These are phyloP conservation scores for Heteromyza rotundicornis DNA, from an alignment of 2,888 invertebrate genomes.

Conservation along the genomic window DNA sequence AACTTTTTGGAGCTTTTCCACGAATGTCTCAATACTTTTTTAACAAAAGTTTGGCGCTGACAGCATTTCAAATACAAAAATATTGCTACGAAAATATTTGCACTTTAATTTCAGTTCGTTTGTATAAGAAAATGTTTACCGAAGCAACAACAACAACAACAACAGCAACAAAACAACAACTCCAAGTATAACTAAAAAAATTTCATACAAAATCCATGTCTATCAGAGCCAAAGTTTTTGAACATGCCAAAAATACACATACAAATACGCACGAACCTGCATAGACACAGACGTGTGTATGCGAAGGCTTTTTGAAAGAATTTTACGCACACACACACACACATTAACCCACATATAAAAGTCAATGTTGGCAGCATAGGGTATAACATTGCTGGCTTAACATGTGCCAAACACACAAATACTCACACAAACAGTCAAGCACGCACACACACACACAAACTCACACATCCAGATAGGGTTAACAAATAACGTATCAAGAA, in stretches of 20 bases:
- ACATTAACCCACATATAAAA: too few species aligned
- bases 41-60: too few species aligned
- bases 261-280: background rate
- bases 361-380: too few species aligned
- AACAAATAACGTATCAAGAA: constrained; percentile 22
- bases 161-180: too few species aligned
- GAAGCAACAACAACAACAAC: background rate
- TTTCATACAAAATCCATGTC: too few species aligned
- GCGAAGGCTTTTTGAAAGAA: too few species aligned
- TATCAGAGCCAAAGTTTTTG: background rate
- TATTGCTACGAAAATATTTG: background rate
- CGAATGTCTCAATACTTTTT: too few species aligned
- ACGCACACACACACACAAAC: constrained; percentile 2
- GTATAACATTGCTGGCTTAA: constrained; percentile 14
- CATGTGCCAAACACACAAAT: background rate
- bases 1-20: too few species aligned
- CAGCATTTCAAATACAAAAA: constrained; percentile 1
- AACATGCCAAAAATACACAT: background rate
- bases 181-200: too few species aligned
- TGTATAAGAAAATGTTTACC: background rate
- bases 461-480: background rate
- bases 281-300: background rate
- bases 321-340: too few species aligned
- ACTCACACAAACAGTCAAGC: background rate
- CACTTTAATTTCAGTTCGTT: background rate